Evolutionary conservation across 2,888 invertebrate species (phyloP).

Genomic region (Cancer borealis): DNA sequence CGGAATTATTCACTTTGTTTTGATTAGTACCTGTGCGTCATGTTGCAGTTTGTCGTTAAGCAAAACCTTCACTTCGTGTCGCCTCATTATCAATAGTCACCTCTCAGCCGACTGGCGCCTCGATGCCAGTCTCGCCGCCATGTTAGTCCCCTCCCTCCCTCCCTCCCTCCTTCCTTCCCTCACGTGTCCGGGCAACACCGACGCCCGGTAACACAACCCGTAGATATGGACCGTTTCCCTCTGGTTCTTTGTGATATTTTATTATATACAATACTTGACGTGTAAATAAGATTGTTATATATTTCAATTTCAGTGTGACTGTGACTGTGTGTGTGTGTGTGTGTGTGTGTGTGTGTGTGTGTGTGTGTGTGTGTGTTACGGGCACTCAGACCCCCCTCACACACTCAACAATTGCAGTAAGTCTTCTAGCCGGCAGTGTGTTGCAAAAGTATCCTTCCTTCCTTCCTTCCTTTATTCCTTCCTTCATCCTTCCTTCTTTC

Average conservation of each 20-base stretch:
- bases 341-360: conserved; percentile 46
- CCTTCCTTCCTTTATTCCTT: not conserved
- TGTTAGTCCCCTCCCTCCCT: not conserved
- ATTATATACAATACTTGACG: conserved; percentile 25
- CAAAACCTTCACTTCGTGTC: conserved; percentile 13
- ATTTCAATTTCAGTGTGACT: conserved; percentile 37
- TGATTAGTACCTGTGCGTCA: not conserved
- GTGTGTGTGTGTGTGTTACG: conserved; percentile 30
- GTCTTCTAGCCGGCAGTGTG: not conserved
- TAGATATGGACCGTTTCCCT: conserved; percentile 31
- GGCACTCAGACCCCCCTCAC: not conserved
- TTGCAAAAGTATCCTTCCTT: not conserved
- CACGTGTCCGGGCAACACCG: not conserved
- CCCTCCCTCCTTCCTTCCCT: not conserved
- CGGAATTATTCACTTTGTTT: not conserved
- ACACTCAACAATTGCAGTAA: not conserved
- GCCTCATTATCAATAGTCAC: conserved; percentile 30
- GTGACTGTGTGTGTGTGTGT: conserved; percentile 30
- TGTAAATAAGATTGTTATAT: conserved; percentile 65
- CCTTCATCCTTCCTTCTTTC: not conserved
- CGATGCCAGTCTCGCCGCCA: conserved; percentile 3
- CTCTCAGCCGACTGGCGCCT: not conserved
- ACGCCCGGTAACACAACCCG: not conserved
- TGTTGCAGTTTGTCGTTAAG: conserved; percentile 18
- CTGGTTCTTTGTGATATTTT: conserved; percentile 66